Percentiles rank a stretch among this genome's conserved stretches.
phyloP scores from a whole-genome alignment of 2,888 invertebrate species.

The Carabus problematicus region DNA sequence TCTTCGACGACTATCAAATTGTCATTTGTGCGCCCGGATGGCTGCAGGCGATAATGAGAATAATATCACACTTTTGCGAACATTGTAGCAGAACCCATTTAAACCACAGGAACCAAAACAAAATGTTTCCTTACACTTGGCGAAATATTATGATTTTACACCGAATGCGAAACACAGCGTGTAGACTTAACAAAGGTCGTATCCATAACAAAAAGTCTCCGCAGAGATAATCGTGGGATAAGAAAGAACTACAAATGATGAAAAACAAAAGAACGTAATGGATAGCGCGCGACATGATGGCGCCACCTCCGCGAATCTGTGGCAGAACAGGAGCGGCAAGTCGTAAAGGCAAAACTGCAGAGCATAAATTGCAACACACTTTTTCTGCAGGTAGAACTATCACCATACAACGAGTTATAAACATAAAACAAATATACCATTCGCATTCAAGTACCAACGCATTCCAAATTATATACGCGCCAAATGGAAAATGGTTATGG shows the following conservation, averaged over 20 bases:
- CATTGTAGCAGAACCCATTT: no score
- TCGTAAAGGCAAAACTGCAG: constrained; percentile 25
- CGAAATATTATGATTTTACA: no score
- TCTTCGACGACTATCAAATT: constrained; percentile 10
- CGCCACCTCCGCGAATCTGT: constrained; percentile 13
- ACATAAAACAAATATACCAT: constrained; percentile 8
- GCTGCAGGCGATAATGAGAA: constrained; percentile 32
- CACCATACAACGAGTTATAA: constrained; percentile 1
- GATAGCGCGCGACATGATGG: constrained; percentile 5
- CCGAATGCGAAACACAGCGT: no score
- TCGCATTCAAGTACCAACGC: no score
- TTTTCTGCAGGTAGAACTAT: constrained; percentile 29
- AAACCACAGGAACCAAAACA: no score
- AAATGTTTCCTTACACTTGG: no score
- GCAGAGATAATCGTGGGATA: no score
- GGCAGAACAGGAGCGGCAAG: constrained; percentile 19
- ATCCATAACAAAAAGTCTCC: no score
- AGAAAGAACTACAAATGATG: no score
- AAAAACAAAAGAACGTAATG: constrained; percentile 6
- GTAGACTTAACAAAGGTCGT: no score
- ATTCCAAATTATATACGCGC: no score
- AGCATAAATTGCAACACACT: constrained; percentile 28
- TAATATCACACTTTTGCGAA: constrained; percentile 30
- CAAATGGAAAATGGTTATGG: no score
- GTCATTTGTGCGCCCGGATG: constrained; percentile 15